Evolutionary conservation across 2,888 invertebrate genomes (phyloP), one percentile per base, ranked within the genome.

Genomic region (Andrena marginata): DNA sequence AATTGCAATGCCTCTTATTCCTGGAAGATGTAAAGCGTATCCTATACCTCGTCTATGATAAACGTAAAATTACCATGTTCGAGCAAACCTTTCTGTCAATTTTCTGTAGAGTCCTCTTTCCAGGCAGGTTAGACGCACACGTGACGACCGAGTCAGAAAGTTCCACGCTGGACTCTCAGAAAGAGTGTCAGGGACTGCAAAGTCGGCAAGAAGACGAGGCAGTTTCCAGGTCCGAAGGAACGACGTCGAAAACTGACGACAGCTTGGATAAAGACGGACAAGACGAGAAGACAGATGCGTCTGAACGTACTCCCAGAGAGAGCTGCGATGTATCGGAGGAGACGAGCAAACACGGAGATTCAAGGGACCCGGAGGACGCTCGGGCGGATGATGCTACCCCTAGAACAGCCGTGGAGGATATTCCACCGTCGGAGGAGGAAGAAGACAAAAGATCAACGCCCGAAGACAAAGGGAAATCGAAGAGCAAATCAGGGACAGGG

Each of bases 91-190:
- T 72, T 35, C 23, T 64, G 31, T 48, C 60, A 75, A 77, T 72
- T 84, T 80, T 80, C 85, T 86, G 79, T 76, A 88, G 76, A 85
- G 77, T 82, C 63, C 71, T 78, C 48, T 83, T 84, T 88, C 81
- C 77, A 88, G 88, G 81, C 64, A 87, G 76, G 71, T 82, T 87
- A 87, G 56, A 81, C 48, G 76, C 72, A 62, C 65, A 29, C 67
- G 60, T 74, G 56, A 59, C 62, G 8, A 75, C 60, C 2, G 80
- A 86, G 35, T 51, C 77, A 42, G 82, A 71, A 68, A 78, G 63
- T 62, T 20, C 80, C n/a, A 26, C 79, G 16, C 54, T 42, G 72
- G 84, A 81, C 42, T 74, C 85, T n/a, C 80, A 51, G 23, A 82
- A 68, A 20, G 54, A 69, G 1, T 13, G 42, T 59, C 72, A 16